A percentile compares a stretch with the other conserved stretches of the same genome.
Conservation (phyloP, 2,797 vertebrate genomes). For the Labeo calbasu region DNA sequence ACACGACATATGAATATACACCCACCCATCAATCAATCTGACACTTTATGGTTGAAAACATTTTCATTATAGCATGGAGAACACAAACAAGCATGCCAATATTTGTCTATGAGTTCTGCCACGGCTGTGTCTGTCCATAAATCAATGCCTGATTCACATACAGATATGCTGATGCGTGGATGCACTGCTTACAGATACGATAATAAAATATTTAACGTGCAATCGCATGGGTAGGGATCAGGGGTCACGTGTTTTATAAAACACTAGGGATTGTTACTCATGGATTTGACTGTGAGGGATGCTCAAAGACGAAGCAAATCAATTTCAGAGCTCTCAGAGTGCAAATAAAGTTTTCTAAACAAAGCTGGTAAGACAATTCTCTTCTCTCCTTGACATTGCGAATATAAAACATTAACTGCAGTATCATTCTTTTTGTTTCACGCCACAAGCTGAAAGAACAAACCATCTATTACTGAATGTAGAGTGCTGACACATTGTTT, state of each 20-base stretch:
- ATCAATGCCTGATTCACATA: slow-evolving; percentile 14
- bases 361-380: background rate
- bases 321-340: background rate
- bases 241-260: background rate
- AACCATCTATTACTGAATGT: background rate
- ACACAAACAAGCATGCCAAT: slow-evolving; percentile 32
- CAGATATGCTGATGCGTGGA: slow-evolving; percentile 28
- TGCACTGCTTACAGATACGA: background rate
- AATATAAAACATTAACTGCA: background rate
- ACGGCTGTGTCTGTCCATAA: slow-evolving; percentile 12
- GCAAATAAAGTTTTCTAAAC: background rate
- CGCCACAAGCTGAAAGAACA: slow-evolving; percentile 2
- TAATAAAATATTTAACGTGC: slow-evolving; percentile 1
- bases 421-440: slow-evolving; percentile 1
- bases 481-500: slow-evolving; percentile 12
- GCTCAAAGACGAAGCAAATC: background rate
- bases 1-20: slow-evolving; percentile 27
- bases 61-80: slow-evolving; percentile 34
- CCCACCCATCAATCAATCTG: slow-evolving; percentile 50
- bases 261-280: background rate
- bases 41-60: slow-evolving; percentile 46
- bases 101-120: background rate
- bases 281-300: background rate
- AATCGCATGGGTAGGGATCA: background rate
- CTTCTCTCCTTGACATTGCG: background rate